Percentiles rank a stretch among this genome's conserved stretches.
Conservation (phyloP, 2,888 invertebrate species). For the Cheilosia vernalis region DNA sequence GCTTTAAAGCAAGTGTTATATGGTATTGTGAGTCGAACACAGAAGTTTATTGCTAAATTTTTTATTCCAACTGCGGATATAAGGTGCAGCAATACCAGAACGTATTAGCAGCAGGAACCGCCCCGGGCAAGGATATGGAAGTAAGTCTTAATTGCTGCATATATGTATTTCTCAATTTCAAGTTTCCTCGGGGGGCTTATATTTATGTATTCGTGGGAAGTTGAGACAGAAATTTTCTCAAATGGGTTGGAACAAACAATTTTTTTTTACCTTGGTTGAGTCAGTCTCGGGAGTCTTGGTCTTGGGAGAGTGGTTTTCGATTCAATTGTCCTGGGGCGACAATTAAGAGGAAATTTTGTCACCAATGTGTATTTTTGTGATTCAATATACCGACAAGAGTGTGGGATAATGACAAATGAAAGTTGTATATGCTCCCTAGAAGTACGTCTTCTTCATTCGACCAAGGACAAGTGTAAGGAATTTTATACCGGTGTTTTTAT, state of each 20-base stretch:
- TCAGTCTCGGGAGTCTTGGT: too few species aligned
- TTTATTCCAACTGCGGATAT: slow-evolving; percentile 28
- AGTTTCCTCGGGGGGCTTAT: neutral
- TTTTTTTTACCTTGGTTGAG: neutral
- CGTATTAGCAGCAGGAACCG: slow-evolving; percentile 4
- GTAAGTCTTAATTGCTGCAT: slow-evolving; percentile 41
- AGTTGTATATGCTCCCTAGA: too few species aligned
- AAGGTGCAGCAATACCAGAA: slow-evolving; percentile 18
- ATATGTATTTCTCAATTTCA: neutral
- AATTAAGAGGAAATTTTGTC: neutral
- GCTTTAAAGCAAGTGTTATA: slow-evolving; percentile 9
- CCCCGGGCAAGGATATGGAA: slow-evolving; percentile 33
- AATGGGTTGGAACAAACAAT: neutral
- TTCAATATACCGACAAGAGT: too few species aligned
- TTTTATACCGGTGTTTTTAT: too few species aligned
- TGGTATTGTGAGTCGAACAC: slow-evolving; percentile 17
- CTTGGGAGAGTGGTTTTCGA: slow-evolving; percentile 12
- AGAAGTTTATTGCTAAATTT: slow-evolving; percentile 45
- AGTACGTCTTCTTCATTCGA: too few species aligned
- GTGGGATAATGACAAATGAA: too few species aligned
- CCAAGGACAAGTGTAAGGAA: too few species aligned
- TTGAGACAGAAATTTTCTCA: neutral
- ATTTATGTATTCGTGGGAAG: slow-evolving; percentile 11
- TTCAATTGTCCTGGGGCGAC: neutral
- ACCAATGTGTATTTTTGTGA: too few species aligned